Evolutionary conservation across 2,888 invertebrate species (phyloP), one percentile per base, ranked within the genome.

Genomic region (Melipona beecheii): DNA sequence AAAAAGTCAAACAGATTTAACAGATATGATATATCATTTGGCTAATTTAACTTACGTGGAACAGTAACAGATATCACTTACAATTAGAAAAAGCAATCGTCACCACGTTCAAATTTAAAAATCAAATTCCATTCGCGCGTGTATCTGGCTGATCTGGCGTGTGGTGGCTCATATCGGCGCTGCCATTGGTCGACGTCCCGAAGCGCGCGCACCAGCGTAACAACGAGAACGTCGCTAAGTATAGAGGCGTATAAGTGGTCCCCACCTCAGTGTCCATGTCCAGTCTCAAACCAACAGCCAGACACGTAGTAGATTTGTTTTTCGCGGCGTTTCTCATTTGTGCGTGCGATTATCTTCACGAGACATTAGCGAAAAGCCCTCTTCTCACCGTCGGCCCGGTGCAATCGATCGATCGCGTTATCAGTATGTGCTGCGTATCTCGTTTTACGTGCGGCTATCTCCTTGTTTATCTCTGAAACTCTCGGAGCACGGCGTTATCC

Each of bases 261-360:
- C 84, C 81, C 85, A 79, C 76, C 78, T 85, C 62, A 19, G 58
- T 31, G 15, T 31, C 72, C 56, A 58, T 82, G 75, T 84, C 81
- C 89, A 91, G 91, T 91, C 85, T 89, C 84, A 83, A 81, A 74
- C 43, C 75, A 82, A 87, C 81, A 86, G 85, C 83, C 72, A 79
- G 4, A 80, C 58, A 80, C 83, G 79, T 13, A 83, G 13, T 43
- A 78, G 80, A 68, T 71, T 56, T 75, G 69, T 75, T 77, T 73
- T 43, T 36, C 19, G 62, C 49, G 58, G 24, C 62, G 31, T 2
- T 36, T n/a, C 31, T 21, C 52, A 6, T 43, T 9, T n/a, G 21
- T 75, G 19, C 76, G 69, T 81, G 81, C 69, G 80, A 75, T 71
- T 60, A 31, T 27, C n/a, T 17, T 52, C 1, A 21, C 72, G 50